These are phyloP conservation scores for Clinocottus analis DNA, from an alignment of 2,113 vertebrate species.

Conservation along the genomic window DNA sequence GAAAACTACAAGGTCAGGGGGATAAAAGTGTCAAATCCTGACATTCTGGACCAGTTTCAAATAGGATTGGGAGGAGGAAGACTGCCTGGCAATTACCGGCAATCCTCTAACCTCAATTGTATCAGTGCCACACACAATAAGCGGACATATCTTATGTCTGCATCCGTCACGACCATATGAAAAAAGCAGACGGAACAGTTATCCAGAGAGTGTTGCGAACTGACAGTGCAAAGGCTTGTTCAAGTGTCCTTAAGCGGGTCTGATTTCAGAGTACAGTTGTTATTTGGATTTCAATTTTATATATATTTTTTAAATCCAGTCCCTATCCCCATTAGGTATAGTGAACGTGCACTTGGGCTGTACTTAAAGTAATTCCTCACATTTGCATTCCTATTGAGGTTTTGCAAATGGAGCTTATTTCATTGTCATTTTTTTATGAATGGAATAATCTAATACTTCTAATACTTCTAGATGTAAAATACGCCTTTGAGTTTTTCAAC, in stretches of 20 bases:
- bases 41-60: conserved; percentile 37
- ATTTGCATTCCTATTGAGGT: neutral
- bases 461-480: neutral
- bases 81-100: conserved; percentile 38
- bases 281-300: neutral
- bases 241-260: neutral
- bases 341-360: neutral
- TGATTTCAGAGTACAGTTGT: neutral
- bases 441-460: too few species aligned
- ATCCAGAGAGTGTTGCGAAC: neutral
- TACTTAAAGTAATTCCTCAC: too few species aligned
- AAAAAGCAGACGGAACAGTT: neutral
- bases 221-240: neutral
- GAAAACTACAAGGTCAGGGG: conserved; percentile 55
- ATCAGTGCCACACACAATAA: conserved; percentile 24
- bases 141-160: neutral
- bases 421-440: neutral
- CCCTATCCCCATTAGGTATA: neutral
- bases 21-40: conserved; percentile 58
- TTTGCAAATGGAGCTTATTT: too few species aligned
- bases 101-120: conserved; percentile 43
- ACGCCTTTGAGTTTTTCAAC: neutral
- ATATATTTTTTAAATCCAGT: neutral
- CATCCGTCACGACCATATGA: neutral
- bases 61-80: conserved; percentile 11